Evolutionary conservation across 2,113 vertebrate genomes (phyloP).

Genomic region (Saimiri boliviensis): DNA sequence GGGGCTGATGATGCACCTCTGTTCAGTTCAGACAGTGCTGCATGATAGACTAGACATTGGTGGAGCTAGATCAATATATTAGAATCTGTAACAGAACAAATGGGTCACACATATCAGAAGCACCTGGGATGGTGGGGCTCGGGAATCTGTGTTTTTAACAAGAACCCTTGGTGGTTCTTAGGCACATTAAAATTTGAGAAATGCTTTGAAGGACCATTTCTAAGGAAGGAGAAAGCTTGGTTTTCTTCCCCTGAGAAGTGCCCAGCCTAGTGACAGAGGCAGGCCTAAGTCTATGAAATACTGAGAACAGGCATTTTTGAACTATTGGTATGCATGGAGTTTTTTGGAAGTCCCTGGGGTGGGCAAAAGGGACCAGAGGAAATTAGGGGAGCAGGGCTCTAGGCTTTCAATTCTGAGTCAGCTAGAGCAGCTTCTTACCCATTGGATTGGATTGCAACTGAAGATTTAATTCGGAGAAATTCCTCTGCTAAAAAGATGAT

Average conservation of each 20-base stretch:
- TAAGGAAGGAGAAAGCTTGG: not conserved
- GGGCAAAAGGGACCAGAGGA: not conserved
- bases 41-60: not conserved
- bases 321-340: not conserved
- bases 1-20: not conserved
- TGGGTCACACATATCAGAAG: not conserved
- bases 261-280: not conserved
- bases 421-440: not conserved
- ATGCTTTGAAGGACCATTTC: not conserved
- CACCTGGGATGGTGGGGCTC: not conserved
- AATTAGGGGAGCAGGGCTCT: not conserved
- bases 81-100: not conserved
- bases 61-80: not conserved
- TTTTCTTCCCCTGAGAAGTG: not conserved
- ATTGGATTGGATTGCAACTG: not conserved
- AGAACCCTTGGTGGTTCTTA: not conserved
- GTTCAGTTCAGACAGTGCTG: not conserved
- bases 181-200: not conserved
- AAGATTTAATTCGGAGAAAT: not conserved
- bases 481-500: not conserved
- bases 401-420: not conserved
- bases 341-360: not conserved
- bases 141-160: not conserved
- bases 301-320: not conserved
- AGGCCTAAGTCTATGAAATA: fast-evolving